phyloP scores from a whole-genome alignment of 2,113 vertebrate genomes.

The Candoia aspera region DNA sequence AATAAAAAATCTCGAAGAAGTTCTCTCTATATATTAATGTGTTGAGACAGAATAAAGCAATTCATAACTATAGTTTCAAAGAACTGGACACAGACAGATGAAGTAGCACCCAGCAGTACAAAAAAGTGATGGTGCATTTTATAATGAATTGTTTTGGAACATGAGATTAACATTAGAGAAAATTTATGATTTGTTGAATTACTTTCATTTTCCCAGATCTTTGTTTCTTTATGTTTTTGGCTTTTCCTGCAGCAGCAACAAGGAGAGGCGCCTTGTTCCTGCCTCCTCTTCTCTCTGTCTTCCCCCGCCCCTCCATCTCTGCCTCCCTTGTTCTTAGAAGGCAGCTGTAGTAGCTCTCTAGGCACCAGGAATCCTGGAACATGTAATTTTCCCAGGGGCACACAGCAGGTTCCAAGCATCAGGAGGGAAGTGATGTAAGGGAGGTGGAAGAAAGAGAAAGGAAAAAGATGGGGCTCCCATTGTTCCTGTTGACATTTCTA shows the following conservation, averaged over 20 bases:
- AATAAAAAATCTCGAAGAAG: background rate
- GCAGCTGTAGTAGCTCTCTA: background rate
- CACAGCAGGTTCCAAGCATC: background rate
- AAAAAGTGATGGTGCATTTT: background rate
- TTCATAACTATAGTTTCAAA: background rate
- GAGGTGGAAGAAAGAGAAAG: background rate
- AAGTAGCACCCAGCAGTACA: background rate
- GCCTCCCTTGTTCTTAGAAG: background rate
- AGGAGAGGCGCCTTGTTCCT: background rate
- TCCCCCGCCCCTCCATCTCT: background rate
- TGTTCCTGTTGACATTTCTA: background rate
- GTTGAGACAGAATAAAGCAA: background rate
- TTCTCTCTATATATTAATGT: background rate
- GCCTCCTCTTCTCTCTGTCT: background rate
- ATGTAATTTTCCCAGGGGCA: background rate
- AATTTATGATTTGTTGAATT: background rate
- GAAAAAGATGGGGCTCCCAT: background rate
- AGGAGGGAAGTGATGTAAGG: background rate
- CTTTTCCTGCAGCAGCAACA: background rate
- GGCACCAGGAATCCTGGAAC: background rate
- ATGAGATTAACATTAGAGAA: background rate
- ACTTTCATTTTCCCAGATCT: background rate
- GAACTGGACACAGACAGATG: background rate
- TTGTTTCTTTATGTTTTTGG: background rate
- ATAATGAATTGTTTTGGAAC: background rate